Evolutionary conservation across 1,140 invertebrate genomes (phyloP), one percentile per base, ranked within the genome.

Genomic region (Hypsibius dujardini): DNA sequence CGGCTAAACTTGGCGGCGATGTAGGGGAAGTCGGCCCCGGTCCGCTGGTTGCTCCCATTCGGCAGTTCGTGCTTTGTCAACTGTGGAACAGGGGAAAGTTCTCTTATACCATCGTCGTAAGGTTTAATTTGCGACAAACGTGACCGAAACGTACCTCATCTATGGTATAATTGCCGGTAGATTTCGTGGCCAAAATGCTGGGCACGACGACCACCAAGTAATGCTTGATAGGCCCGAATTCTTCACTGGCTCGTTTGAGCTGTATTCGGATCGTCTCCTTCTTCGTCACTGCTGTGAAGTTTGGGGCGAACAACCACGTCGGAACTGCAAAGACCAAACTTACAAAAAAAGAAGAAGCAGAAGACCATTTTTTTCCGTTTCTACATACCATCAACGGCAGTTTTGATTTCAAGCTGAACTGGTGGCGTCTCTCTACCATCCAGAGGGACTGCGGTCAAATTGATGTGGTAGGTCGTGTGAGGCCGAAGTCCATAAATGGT

Each of bases 171-270:
- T 91, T 88, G 81, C 94, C 90, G 0, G 92, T 90, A 79, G 90
- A 85, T 78, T 88, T 90, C 75, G 87, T 84, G n/a, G 84, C 80
- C 46, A 79, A 80, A 75, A 91, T 88, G 74, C 92, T 88, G 0
- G 94, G 94, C 3, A 98, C 92, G 56, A 98, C 93, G 74, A 97
- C 87, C 71, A 98, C 79, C 79, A 89, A 95, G 79, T 98, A 99
- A 82, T 97, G 92, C 70, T 90, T 92, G 72, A 98, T 95, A 1
- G 92, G 93, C n/a, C 95, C 95, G 78, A 96, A 96, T 80, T 96
- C 93, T 81, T 98, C 94, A 0, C 91, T 95, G 0, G 95, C 94
- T 82, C 92, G 90, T 1, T 90, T 90, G 75, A 97, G 79, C 73
- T 91, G 90, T 15, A 97, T 89, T 70, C 87, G 86, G 73, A 96